Conservation (phyloP, 2,888 invertebrate species). For the Oeneis ivallda region DNA sequence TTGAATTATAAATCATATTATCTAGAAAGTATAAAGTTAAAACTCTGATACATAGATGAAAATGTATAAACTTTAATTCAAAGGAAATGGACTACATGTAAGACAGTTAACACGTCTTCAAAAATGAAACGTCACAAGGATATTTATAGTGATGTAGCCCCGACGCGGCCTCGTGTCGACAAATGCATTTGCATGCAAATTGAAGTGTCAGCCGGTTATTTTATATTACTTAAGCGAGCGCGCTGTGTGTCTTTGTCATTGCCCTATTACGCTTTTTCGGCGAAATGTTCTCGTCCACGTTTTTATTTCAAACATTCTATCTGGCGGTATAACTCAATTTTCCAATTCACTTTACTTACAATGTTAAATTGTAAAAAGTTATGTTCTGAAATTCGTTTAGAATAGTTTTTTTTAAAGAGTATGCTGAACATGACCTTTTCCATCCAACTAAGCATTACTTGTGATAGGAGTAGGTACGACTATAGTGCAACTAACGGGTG, state of each 20-base stretch:
- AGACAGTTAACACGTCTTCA: slow-evolving; percentile 33
- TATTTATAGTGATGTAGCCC: slow-evolving; percentile 22
- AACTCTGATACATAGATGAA: background rate
- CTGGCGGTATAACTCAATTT: background rate
- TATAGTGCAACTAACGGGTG: no score
- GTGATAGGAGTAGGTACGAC: no score
- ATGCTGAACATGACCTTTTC: no score
- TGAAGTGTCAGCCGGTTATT: slow-evolving; percentile 59
- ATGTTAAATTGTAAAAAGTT: background rate
- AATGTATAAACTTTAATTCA: background rate
- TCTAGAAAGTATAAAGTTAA: background rate
- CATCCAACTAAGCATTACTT: no score
- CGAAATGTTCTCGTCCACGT: slow-evolving; percentile 15
- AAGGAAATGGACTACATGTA: background rate
- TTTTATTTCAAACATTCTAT: slow-evolving; percentile 10
- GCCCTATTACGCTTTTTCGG: slow-evolving; percentile 24
- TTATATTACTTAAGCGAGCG: slow-evolving; percentile 35
- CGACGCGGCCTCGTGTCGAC: slow-evolving; percentile 30
- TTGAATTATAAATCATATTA: no score
- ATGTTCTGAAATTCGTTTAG: no score
- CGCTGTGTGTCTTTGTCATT: slow-evolving; percentile 27
- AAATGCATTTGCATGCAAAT: slow-evolving; percentile 72
- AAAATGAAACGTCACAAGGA: slow-evolving; percentile 28
- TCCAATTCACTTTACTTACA: background rate
- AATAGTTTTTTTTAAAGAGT: no score